Evolutionary conservation across 2,113 vertebrate species (phyloP), one percentile per base, ranked within the genome.

Genomic region (Phylloscopus trochilus): DNA sequence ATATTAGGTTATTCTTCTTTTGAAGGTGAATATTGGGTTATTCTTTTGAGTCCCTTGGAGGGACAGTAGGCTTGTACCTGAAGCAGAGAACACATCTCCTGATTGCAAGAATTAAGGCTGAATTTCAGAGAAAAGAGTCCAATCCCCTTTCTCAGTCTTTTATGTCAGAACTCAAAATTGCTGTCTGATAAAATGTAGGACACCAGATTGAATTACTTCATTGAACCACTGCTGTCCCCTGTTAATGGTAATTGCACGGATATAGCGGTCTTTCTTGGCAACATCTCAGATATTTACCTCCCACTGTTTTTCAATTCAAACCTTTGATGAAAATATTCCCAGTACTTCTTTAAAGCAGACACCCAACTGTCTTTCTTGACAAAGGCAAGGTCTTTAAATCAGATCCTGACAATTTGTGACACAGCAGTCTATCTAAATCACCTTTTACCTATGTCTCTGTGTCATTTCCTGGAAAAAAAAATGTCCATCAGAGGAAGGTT

Each of bases 381-480:
- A 98, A 98, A 98, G 98, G 97, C 96, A 98, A 97, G 97, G 98
- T 98, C 98, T 99, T 97, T 98, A 98, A 98, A 98, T 98, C 98
- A 99, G 98, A 98, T 98, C 98, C 98, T 98, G 98, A 99, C 99
- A 99, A 98, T 98, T 98, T 98, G 98, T 98, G 99, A 98, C 99
- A 99, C 97, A 98, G 98, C 97, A 95, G 98, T 99, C 98, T 95
- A 98, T 98, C 98, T 96, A 98, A 98, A 99, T 99, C 98, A 98
- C 98, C 98, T 98, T 97, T 98, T 97, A 97, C 98, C 98, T 98
- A 96, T 98, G 97, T 99, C 98, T 98, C 97, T 96, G 97, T 99
- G 98, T 98, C 98, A 98, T 98, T 98, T 98, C 97, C 97, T 97
- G 95, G 93, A 87, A 96, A 97, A 98, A 98, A 94, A 97, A 96